A percentile compares a stretch with the other conserved stretches of the same genome.
Conservation (phyloP, 2,888 invertebrate genomes). For the Platycheirus albimanus region DNA sequence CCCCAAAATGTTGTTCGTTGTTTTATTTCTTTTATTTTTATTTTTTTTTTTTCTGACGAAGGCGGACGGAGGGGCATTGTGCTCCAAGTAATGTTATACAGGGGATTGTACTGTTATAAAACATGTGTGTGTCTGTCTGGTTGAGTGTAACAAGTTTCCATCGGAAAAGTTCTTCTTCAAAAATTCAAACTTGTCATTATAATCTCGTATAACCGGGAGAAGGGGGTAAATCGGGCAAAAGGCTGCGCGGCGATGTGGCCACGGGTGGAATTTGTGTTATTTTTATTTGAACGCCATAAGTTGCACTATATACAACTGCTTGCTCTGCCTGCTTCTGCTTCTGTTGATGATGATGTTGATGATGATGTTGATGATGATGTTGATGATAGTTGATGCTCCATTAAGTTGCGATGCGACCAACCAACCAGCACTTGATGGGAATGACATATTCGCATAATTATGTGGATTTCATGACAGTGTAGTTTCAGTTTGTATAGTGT, state of each 20-base stretch:
- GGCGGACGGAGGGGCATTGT: neutral
- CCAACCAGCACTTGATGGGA: slow-evolving; percentile 70
- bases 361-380: slow-evolving; percentile 53
- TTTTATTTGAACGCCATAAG: slow-evolving; percentile 45
- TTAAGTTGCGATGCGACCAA: slow-evolving; percentile 72
- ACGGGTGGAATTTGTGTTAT: slow-evolving; percentile 37
- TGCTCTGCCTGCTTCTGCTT: slow-evolving; percentile 19
- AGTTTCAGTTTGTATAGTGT: no score
- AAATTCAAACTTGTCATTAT: slow-evolving; percentile 73
- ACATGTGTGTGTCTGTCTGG: slow-evolving; percentile 29
- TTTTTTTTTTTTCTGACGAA: neutral
- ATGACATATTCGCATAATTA: slow-evolving; percentile 74
- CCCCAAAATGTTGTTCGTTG: slow-evolving; percentile 55
- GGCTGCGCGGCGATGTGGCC: neutral
- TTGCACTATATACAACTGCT: neutral
- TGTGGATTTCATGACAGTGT: slow-evolving; percentile 62
- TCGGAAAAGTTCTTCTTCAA: slow-evolving; percentile 66
- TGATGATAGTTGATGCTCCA: slow-evolving; percentile 73
- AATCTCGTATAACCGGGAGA: slow-evolving; percentile 35
- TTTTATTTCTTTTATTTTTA: slow-evolving; percentile 27
- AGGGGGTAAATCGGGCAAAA: neutral
- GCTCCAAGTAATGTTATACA: slow-evolving; percentile 30
- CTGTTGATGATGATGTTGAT: slow-evolving; percentile 34
- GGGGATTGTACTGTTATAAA: slow-evolving; percentile 22
- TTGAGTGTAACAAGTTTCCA: slow-evolving; percentile 55